phyloP scores from a whole-genome alignment of 2,888 invertebrate genomes.

The Phasia obesa region DNA sequence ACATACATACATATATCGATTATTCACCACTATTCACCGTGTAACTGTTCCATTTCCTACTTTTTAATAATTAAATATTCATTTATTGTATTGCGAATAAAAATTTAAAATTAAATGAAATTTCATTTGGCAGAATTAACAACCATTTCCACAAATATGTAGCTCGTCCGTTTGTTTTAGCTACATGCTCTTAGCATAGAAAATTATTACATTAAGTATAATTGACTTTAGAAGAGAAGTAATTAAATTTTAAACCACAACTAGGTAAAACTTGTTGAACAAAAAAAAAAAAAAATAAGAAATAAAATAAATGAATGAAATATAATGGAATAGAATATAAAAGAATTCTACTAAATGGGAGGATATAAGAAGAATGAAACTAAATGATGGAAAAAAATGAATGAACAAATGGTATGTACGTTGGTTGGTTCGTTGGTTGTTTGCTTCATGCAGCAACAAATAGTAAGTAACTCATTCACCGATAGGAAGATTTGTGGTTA shows the following conservation, averaged over 20 bases:
- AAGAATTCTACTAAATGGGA: conserved; percentile 27
- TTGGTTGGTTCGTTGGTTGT: no score
- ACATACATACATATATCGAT: no score
- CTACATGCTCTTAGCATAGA: background rate
- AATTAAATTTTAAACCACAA: conserved; percentile 68
- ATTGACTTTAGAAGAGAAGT: conserved; percentile 60
- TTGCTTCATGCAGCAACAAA: conserved; percentile 3
- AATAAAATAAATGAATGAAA: conserved; percentile 31
- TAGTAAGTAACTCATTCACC: conserved; percentile 17
- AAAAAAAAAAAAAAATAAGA: background rate
- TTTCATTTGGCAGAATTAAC: conserved; percentile 24
- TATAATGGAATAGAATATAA: conserved; percentile 14
- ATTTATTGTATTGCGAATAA: conserved; percentile 41
- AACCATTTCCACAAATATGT: conserved; percentile 13
- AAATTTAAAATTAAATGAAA: conserved; percentile 41
- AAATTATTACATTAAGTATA: conserved; percentile 40
- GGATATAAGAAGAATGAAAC: conserved; percentile 50
- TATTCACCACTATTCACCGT: no score
- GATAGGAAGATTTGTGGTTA: conserved; percentile 62
- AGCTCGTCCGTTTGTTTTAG: background rate
- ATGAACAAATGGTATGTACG: conserved; percentile 47
- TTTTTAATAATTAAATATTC: conserved; percentile 20
- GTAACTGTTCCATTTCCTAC: background rate
- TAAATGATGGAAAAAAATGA: conserved; percentile 37
- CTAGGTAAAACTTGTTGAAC: conserved; percentile 30